Evolutionary conservation across 2,113 vertebrate genomes (phyloP), one percentile per base, ranked within the genome.

Genomic region (Brachyistius frenatus): DNA sequence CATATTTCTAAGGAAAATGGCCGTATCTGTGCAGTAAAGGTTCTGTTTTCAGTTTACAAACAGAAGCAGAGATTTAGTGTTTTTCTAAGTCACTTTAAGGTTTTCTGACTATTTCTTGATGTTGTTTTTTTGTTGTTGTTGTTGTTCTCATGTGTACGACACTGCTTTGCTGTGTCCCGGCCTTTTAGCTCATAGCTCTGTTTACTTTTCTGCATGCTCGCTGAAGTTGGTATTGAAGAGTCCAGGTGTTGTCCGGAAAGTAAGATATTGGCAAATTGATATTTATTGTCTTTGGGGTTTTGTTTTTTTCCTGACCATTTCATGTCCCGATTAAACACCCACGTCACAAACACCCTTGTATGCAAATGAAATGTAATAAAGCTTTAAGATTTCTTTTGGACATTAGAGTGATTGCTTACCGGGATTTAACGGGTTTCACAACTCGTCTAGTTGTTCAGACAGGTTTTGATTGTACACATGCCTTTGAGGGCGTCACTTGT

Each of bases 351-450:
- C 30, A 23, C 85, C 85, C 83, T 73, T 93, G 87, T 93, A 93
- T 77, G 89, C 81, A 84, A 86, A 88, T 68, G 78, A 54, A 85
- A 91, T 91, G 85, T 78, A 91, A 91, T 93, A 94, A 94, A 92
- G 78, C 83, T 86, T 91, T 81, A 3, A 73, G 66, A 78, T 66
- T 36, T 64, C 35, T 11, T 73, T 70, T 35, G 63, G 37, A 57
- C 52, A 31, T 47, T 13, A 50, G 5, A 32, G 33, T 66, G 58
- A 57, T 44, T 75, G 7, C 13, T 32, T 7, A 23, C 8, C 15
- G 11, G 30, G 1, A 73, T 50, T 35, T 32, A 37, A 39, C 52
- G 31, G 16, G n/a, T 53, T 73, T 70, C 36, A 58, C 4, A 35
- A 55, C 16, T 16, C 14, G 16, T n/a, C 14, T 16, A n/a, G 49